Conservation (phyloP, 2,113 vertebrate species). For the Apteryx owenii region DNA sequence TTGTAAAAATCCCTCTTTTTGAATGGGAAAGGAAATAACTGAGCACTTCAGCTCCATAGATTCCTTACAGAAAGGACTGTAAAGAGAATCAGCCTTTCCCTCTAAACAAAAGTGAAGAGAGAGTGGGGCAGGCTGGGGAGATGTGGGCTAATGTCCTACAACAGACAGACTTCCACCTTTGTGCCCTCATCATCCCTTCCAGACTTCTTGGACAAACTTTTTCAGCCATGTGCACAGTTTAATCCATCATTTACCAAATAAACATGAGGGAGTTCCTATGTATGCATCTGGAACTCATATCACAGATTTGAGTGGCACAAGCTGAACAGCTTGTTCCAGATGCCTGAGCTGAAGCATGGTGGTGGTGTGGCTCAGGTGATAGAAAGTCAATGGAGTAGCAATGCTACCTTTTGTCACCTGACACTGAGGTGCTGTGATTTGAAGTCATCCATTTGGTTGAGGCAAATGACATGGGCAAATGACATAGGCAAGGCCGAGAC, state of each 20-base stretch:
- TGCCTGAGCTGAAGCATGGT: not conserved
- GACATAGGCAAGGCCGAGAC: too few species aligned
- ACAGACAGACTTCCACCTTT: fast-evolving
- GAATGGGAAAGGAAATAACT: not conserved
- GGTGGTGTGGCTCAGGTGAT: not conserved
- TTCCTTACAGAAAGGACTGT: not conserved
- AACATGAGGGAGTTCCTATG: too few species aligned
- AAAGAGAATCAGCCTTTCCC: not conserved
- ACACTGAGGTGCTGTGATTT: not conserved
- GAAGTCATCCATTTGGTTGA: not conserved
- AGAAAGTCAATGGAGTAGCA: not conserved
- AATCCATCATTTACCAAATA: not conserved
- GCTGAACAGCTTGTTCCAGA: not conserved
- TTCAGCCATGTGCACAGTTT: not conserved
- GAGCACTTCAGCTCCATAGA: not conserved
- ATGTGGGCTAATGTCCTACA: not conserved
- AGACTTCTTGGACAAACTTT: fast-evolving
- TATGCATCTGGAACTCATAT: not conserved
- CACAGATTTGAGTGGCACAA: fast-evolving
- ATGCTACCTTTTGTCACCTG: not conserved
- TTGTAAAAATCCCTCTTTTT: not conserved
- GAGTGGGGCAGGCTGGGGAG: not conserved
- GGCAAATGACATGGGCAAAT: too few species aligned
- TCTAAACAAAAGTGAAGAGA: not conserved
- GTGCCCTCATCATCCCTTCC: not conserved